A percentile compares a stretch with the other conserved stretches of the same genome.
These are phyloP conservation scores for Henricia sp. DNA, from an alignment of 53 echinoderm and acorn worm genomes.

Conservation along the genomic window DNA sequence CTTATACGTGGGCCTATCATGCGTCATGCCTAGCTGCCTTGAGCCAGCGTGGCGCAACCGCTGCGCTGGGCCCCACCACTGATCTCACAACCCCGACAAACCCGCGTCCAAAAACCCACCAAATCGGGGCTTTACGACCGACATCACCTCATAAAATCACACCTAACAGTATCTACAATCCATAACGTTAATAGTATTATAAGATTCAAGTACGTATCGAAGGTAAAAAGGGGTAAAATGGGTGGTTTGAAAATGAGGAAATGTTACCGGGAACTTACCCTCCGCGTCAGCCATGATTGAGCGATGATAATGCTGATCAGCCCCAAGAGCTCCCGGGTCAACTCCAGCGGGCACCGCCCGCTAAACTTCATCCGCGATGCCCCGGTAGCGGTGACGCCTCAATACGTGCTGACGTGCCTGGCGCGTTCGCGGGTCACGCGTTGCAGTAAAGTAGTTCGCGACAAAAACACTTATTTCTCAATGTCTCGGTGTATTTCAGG, in stretches of 20 bases:
- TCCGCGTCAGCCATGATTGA: slow-evolving; percentile 62
- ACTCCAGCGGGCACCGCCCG: slow-evolving; percentile 76
- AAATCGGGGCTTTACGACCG: not conserved
- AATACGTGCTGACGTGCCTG: slow-evolving; percentile 56
- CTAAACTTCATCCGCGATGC: slow-evolving; percentile 83
- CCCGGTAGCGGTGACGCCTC: slow-evolving; percentile 58
- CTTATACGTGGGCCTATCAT: slow-evolving; percentile 31
- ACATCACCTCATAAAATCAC: not conserved
- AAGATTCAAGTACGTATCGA: not conserved
- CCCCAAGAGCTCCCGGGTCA: slow-evolving; percentile 87
- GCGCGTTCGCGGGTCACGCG: slow-evolving; percentile 62
- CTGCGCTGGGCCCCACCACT: not conserved
- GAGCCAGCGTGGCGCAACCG: slow-evolving; percentile 52
- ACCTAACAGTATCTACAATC: slow-evolving; percentile 14
- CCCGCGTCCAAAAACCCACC: slow-evolving; percentile 16
- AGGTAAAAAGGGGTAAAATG: slow-evolving; percentile 11
- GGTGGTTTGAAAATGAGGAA: slow-evolving; percentile 32
- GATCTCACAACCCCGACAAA: slow-evolving; percentile 24
- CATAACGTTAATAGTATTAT: not conserved
- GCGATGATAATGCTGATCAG: slow-evolving; percentile 62
- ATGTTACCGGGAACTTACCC: slow-evolving; percentile 57
- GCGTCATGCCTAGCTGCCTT: slow-evolving; percentile 57
- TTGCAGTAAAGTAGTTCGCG: slow-evolving; percentile 50
- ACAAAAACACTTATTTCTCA: slow-evolving; percentile 1
- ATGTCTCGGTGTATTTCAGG: not conserved